Conservation (phyloP, 92 coral and sea anemone genomes). For the Nematostella vectensis region DNA sequence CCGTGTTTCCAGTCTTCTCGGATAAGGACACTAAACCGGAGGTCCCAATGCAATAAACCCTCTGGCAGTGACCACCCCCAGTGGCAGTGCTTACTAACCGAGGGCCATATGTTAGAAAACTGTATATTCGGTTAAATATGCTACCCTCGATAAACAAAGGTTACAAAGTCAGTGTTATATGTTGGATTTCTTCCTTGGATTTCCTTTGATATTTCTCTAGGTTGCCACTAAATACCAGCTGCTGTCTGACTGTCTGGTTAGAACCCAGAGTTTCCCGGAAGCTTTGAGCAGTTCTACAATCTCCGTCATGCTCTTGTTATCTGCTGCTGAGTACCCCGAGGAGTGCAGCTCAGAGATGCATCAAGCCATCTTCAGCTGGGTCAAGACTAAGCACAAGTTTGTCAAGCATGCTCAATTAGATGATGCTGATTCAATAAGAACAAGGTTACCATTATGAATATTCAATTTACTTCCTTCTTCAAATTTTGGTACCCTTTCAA, state of each 20-base stretch:
- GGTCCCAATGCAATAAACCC: too few species aligned
- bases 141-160: too few species aligned
- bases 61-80: too few species aligned
- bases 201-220: slow-evolving; percentile 15
- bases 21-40: too few species aligned
- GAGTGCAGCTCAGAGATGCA: background rate
- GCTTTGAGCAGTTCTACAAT: slow-evolving; percentile 43
- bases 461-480: background rate
- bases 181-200: too few species aligned
- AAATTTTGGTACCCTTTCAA: too few species aligned
- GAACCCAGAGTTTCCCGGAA: slow-evolving; percentile 33
- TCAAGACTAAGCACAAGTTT: slow-evolving; percentile 39
- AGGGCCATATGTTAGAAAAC: too few species aligned
- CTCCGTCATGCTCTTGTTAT: slow-evolving; percentile 3
- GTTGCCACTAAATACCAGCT: slow-evolving; percentile 56
- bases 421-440: slow-evolving; percentile 17
- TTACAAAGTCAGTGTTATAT: too few species aligned
- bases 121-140: too few species aligned
- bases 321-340: background rate
- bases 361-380: slow-evolving; percentile 23
- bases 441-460: slow-evolving; percentile 14
- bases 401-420: slow-evolving; percentile 19
- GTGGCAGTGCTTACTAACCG: too few species aligned
- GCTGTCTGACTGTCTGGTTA: slow-evolving; percentile 70
- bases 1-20: too few species aligned